Conservation (phyloP, 1,140 invertebrate genomes). For the Ephestia elutella region DNA sequence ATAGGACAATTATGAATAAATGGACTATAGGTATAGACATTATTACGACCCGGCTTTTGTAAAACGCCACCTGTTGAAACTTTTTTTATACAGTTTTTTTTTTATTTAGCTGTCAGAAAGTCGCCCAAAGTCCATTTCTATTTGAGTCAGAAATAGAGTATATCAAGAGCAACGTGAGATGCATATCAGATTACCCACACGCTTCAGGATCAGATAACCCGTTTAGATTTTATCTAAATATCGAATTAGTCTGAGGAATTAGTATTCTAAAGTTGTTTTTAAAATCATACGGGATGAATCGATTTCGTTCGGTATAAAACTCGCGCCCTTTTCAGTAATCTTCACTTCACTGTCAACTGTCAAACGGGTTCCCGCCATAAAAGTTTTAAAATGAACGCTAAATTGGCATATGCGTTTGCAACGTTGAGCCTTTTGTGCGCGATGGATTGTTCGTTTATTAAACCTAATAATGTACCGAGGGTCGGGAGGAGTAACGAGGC, state of each 20-base stretch:
- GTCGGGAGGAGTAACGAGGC: constrained; percentile 63
- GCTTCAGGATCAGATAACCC: not conserved
- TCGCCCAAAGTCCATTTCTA: too few relatives aligned
- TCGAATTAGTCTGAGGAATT: constrained; percentile 24
- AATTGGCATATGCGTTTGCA: constrained; percentile 32
- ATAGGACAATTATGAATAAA: too few relatives aligned
- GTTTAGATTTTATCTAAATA: constrained; percentile 19
- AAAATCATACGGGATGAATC: constrained; percentile 39
- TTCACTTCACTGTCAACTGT: constrained; percentile 3
- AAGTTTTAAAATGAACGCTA: constrained; percentile 42
- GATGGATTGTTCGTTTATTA: constrained; percentile 57
- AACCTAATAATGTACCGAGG: constrained; percentile 63
- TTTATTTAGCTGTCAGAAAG: too few relatives aligned
- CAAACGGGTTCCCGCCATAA: constrained; percentile 14
- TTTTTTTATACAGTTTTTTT: too few relatives aligned
- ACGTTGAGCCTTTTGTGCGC: constrained; percentile 45
- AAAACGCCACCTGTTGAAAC: too few relatives aligned
- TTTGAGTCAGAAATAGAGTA: too few relatives aligned
- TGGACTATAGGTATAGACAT: too few relatives aligned
- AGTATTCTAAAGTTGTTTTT: constrained; percentile 33
- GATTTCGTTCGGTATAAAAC: constrained; percentile 41
- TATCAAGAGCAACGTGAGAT: not conserved
- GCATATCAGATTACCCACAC: constrained; percentile 4
- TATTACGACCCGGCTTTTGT: too few relatives aligned
- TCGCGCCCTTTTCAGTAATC: not conserved